These are phyloP conservation scores for Tetraneura akinire DNA, from an alignment of 1,140 invertebrate genomes.

Conservation along the genomic window DNA sequence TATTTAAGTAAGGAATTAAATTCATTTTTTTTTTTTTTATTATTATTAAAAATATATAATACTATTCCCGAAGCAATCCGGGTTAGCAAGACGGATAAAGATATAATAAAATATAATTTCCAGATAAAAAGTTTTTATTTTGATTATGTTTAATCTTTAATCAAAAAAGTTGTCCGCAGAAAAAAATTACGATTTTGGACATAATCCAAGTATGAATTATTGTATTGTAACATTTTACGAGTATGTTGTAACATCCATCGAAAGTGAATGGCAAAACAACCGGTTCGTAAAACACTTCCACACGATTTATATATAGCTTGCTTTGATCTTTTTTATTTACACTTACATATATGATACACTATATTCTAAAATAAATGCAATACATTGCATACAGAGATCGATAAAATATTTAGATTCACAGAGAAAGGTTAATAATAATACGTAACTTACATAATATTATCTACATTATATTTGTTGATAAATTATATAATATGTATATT, in stretches of 20 bases:
- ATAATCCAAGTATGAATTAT: constrained; percentile 22
- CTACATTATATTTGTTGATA: background rate
- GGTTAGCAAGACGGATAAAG: background rate
- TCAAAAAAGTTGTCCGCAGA: constrained; percentile 4
- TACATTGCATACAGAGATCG: background rate
- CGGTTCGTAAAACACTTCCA: constrained; percentile 12
- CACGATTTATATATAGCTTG: background rate
- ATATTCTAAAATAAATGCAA: constrained; percentile 1
- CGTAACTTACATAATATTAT: background rate
- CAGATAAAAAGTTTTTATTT: too few species aligned
- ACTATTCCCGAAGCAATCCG: too few species aligned
- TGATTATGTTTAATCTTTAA: background rate
- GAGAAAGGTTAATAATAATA: constrained; percentile 20
- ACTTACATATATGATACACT: background rate
- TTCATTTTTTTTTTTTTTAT: too few species aligned
- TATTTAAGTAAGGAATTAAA: too few species aligned
- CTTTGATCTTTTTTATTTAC: background rate
- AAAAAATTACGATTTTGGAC: constrained; percentile 21
- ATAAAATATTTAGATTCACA: background rate
- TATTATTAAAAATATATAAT: too few species aligned
- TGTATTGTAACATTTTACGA: constrained; percentile 18
- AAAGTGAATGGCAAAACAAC: constrained; percentile 49
- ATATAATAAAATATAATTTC: background rate
- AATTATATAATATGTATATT: background rate
- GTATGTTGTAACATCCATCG: constrained; percentile 28